phyloP scores from a whole-genome alignment of 2,888 invertebrate genomes.

The Philhelius pedissequus region DNA sequence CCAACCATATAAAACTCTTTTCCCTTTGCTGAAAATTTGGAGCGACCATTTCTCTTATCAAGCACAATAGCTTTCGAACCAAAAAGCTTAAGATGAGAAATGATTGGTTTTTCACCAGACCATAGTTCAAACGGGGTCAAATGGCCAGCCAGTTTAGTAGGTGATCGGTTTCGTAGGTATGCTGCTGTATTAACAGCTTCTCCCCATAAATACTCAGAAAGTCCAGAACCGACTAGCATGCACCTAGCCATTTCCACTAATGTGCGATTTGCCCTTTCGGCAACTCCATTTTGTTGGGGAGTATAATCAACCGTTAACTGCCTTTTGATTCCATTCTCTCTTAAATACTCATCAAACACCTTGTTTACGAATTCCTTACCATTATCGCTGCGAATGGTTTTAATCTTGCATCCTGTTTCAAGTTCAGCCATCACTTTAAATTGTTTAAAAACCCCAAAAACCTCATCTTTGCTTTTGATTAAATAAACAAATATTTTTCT shows the following conservation, averaged over 20 bases:
- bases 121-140: slow-evolving; percentile 16
- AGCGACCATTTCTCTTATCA: slow-evolving; percentile 6
- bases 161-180: slow-evolving; percentile 1
- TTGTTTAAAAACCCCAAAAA: not conserved
- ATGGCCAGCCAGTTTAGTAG: not conserved
- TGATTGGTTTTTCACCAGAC: slow-evolving; percentile 16
- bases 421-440: slow-evolving; percentile 11
- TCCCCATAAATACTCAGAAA: slow-evolving; percentile 69
- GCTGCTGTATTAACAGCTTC: slow-evolving; percentile 45
- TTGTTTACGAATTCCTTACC: not conserved
- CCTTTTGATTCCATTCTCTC: not conserved
- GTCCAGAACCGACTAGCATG: slow-evolving; percentile 67
- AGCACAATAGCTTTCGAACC: slow-evolving; percentile 19
- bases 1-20: slow-evolving; percentile 23
- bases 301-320: slow-evolving; percentile 26
- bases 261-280: slow-evolving; percentile 44
- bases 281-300: slow-evolving; percentile 63
- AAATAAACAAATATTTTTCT: not conserved
- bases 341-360: not conserved
- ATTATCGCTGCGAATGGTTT: not conserved
- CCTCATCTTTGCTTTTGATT: slow-evolving; percentile 57
- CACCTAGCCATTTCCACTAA: slow-evolving; percentile 70
- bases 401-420: not conserved
- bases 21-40: not conserved
- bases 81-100: slow-evolving; percentile 27